phyloP scores from a whole-genome alignment of 2,797 vertebrate species.

The Avahi laniger region DNA sequence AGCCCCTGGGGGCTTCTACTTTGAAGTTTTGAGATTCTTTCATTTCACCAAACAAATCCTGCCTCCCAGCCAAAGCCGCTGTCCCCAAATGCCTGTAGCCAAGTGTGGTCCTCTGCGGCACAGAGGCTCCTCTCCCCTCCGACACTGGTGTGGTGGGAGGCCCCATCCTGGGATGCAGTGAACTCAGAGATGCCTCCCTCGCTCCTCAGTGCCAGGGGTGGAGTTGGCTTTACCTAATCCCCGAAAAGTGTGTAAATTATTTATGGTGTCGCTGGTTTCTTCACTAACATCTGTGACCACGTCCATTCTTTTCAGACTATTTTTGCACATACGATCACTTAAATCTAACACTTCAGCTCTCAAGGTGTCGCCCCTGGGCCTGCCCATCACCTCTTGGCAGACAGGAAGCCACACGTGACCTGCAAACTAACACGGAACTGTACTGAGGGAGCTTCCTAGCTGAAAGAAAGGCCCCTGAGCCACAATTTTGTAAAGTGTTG shows the following conservation, averaged over 20 bases:
- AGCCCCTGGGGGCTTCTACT: background rate
- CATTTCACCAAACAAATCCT: background rate
- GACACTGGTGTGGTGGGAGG: accelerated
- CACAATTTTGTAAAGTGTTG: background rate
- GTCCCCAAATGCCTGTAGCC: background rate
- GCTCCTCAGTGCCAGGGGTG: background rate
- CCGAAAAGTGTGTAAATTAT: background rate
- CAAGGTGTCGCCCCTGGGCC: background rate
- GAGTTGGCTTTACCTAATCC: background rate
- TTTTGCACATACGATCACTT: background rate
- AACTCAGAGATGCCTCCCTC: background rate
- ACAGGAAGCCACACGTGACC: background rate
- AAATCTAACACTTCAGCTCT: background rate
- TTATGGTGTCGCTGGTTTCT: background rate
- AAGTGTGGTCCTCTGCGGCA: background rate
- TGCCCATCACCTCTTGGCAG: background rate
- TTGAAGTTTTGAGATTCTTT: background rate
- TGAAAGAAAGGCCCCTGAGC: accelerated
- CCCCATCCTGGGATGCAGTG: background rate
- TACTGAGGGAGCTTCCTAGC: background rate
- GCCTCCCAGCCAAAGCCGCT: background rate
- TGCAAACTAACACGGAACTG: background rate
- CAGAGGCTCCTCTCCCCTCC: background rate
- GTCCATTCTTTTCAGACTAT: background rate
- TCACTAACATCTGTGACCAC: background rate